Conservation (phyloP, 2,113 vertebrate genomes). For the Climacteris rufus region DNA sequence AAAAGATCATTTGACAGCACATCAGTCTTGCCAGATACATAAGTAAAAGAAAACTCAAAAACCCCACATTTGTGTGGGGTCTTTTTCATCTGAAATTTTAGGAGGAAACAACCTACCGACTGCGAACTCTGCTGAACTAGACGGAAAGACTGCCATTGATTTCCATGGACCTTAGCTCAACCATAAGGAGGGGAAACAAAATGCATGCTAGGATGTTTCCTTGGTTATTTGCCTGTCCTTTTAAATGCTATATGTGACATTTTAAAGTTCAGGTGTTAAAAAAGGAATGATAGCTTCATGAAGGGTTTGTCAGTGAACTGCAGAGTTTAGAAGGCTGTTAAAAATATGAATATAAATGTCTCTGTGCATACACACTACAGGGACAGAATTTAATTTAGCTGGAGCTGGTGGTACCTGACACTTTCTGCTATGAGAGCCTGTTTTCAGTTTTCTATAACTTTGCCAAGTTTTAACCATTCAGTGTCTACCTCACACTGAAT, state of each 20-base stretch:
- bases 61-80: neutral
- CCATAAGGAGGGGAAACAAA: slow-evolving; percentile 40
- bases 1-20: slow-evolving; percentile 57
- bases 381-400: slow-evolving; percentile 73
- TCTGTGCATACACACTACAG: slow-evolving; percentile 68
- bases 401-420: slow-evolving; percentile 66
- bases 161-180: slow-evolving; percentile 35
- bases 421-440: slow-evolving; percentile 65
- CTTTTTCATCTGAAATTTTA: slow-evolving; percentile 21
- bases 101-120: neutral
- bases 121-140: slow-evolving; percentile 17
- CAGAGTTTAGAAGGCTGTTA: slow-evolving; percentile 73
- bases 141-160: slow-evolving; percentile 27
- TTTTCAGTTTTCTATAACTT: slow-evolving; percentile 67
- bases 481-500: slow-evolving; percentile 63
- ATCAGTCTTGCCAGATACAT: slow-evolving; percentile 41
- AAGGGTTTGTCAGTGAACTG: slow-evolving; percentile 70
- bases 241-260: slow-evolving; percentile 65
- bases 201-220: slow-evolving; percentile 56
- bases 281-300: slow-evolving; percentile 64
- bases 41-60: slow-evolving; percentile 21
- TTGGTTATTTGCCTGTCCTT: slow-evolving; percentile 69
- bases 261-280: slow-evolving; percentile 71
- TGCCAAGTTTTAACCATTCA: slow-evolving; percentile 68
- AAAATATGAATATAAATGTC: slow-evolving; percentile 73